phyloP scores from a whole-genome alignment of 2,888 invertebrate species.

The Synanthedon andrenaeformis region DNA sequence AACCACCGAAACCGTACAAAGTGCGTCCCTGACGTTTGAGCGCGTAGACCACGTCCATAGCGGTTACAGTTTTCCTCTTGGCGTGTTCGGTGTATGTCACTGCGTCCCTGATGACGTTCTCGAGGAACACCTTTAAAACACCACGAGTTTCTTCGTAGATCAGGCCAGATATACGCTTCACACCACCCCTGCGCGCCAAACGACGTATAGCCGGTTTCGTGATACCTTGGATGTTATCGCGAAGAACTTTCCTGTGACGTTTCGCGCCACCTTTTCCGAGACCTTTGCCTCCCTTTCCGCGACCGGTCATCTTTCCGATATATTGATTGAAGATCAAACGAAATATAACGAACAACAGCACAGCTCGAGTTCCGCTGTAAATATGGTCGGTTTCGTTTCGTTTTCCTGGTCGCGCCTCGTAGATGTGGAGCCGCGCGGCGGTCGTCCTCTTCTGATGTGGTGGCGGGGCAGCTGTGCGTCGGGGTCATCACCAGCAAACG shows the following conservation, averaged over 20 bases:
- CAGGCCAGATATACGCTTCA: slow-evolving; percentile 79
- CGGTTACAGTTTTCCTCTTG: slow-evolving; percentile 88
- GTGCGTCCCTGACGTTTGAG: slow-evolving; percentile 85
- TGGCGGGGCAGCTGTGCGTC: too few relatives aligned
- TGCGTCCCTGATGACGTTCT: slow-evolving; percentile 85
- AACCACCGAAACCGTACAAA: slow-evolving; percentile 83
- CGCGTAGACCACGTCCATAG: slow-evolving; percentile 91
- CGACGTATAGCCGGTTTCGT: slow-evolving; percentile 84
- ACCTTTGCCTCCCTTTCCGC: slow-evolving; percentile 84
- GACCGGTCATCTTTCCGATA: slow-evolving; percentile 74
- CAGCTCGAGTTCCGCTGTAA: too few relatives aligned
- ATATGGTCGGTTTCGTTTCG: too few relatives aligned
- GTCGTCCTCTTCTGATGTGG: too few relatives aligned
- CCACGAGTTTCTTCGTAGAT: slow-evolving; percentile 86
- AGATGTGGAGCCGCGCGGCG: too few relatives aligned
- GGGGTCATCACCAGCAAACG: too few relatives aligned
- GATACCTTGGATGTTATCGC: slow-evolving; percentile 85
- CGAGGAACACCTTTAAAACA: slow-evolving; percentile 83
- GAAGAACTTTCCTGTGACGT: slow-evolving; percentile 83
- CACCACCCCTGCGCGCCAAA: slow-evolving; percentile 78
- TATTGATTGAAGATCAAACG: neutral
- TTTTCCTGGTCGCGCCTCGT: too few relatives aligned
- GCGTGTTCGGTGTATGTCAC: slow-evolving; percentile 90
- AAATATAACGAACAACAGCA: too few relatives aligned
- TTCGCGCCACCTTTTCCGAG: slow-evolving; percentile 85